Base-by-base conservation (phyloP, 2,797 vertebrate species). In the Toxotes lorentzi region DNA sequence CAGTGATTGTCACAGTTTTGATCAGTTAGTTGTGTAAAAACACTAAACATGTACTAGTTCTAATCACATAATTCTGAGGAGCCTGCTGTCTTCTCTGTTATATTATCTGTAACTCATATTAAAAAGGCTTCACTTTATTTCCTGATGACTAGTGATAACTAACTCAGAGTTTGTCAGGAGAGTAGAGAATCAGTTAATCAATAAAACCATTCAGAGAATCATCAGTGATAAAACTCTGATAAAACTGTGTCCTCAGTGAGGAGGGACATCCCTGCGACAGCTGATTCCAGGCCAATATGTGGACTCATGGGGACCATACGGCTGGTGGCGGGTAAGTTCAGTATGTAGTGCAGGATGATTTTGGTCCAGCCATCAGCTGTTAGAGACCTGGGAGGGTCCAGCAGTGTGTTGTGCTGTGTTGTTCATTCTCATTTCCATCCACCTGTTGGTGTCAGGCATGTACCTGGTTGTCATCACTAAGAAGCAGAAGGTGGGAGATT, bases 391-490 rank as follows among this genome's bases (percentile, higher is more conserved):
- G 4, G 2, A 27, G n/a, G 23, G 19, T 58, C 14, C 2, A 51
- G 13, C 16, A 34, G 23, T 12, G 8, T 43, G 4, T n/a, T 23
- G 19, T 65, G 30, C 4, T 57, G 21, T n/a, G 45, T 24, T 51
- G 40, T 41, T 4, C 12, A 4, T 23, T 54, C 19, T 73, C 5
- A 5, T 56, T 4, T 66, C 14, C 14, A 9, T 8, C 7, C 6
- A 4, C 9, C 19, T 51, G 3, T 24, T 27, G 70, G 21, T 73
- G 17, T 50, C 70, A 99, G 98, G 98, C 51, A 96, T 95, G 0
- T 99, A 99, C 85, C 96, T 99, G 79, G 95, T 98, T 77, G 96
- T 99, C 82, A 97, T 99, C 92, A 97, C 97, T n/a, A 97, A 97
- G 95, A 99, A 96, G 94, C 95, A 92, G 83, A 99, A 99, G 92